A percentile compares a stretch with the other conserved stretches of the same genome.
phyloP scores from a whole-genome alignment of 2,113 vertebrate genomes.

The Lophochroa leadbeateri region DNA sequence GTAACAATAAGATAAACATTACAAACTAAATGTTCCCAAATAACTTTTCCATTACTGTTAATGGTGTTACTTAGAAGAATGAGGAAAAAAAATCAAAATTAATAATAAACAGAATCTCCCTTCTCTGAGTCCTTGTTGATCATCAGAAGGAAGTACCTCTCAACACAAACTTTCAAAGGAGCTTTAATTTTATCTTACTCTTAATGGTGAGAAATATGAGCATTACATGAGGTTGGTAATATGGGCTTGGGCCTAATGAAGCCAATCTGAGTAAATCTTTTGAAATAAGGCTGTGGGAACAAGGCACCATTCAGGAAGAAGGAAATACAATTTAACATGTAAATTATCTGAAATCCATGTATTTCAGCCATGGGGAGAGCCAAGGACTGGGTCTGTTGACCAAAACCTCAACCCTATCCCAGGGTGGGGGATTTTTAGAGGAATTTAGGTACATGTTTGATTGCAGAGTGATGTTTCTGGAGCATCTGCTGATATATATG shows the following conservation, averaged over 20 bases:
- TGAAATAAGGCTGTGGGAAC: not conserved
- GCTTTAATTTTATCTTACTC: not conserved
- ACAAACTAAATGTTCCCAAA: not conserved
- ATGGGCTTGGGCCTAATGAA: not conserved
- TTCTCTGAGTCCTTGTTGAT: not conserved
- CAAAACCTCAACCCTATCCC: not conserved
- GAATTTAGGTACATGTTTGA: not conserved
- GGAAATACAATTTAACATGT: not conserved
- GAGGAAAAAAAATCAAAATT: not conserved
- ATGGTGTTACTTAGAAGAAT: not conserved
- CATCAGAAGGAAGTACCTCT: not conserved
- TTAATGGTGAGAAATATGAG: not conserved
- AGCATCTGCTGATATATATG: not conserved
- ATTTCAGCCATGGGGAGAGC: not conserved
- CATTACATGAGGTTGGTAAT: accelerated
- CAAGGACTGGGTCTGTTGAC: not conserved
- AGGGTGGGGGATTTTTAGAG: accelerated
- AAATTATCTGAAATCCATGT: not conserved
- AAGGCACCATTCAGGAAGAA: not conserved
- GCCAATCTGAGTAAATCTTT: not conserved
- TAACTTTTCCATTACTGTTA: not conserved
- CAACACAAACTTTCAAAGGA: not conserved
- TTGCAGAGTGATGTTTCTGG: not conserved
- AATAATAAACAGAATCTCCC: not conserved
- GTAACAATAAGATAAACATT: not conserved